Percentiles rank a stretch among this genome's conserved stretches.
These are phyloP conservation scores for Eira barbara DNA, from an alignment of 2,113 vertebrate species.

Conservation along the genomic window DNA sequence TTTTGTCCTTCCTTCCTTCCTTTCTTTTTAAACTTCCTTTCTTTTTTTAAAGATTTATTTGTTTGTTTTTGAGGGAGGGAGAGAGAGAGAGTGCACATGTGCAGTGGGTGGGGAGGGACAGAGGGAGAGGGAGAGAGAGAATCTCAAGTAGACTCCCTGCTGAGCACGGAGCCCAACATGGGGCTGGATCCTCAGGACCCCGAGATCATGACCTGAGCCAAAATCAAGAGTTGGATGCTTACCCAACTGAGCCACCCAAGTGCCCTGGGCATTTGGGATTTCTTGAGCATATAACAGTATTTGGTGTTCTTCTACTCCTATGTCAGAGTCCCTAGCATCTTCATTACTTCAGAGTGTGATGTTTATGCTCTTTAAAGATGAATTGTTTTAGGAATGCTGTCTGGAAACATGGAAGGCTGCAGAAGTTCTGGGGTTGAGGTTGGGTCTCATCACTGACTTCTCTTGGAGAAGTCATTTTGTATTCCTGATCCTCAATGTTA, in stretches of 20 bases:
- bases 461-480: neutral
- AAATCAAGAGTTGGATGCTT: neutral
- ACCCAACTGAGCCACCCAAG: neutral
- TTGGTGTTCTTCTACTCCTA: neutral
- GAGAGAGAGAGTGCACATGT: neutral
- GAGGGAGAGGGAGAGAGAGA: neutral
- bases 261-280: neutral
- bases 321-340: neutral
- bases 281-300: neutral
- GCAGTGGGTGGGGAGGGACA: neutral
- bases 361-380: neutral
- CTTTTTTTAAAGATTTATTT: neutral
- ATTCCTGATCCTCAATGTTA: neutral
- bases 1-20: accelerated
- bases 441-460: neutral
- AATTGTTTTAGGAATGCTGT: neutral
- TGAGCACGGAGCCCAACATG: neutral
- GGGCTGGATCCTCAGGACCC: neutral
- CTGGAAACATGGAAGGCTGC: neutral
- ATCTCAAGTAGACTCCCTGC: neutral
- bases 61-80: neutral
- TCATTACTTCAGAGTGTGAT: neutral
- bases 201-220: neutral
- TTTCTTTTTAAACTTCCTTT: neutral
- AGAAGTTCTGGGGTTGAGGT: neutral